Evolutionary conservation across 2,113 vertebrate species (phyloP), one percentile per base, ranked within the genome.

Genomic region (Isichthys henryi): DNA sequence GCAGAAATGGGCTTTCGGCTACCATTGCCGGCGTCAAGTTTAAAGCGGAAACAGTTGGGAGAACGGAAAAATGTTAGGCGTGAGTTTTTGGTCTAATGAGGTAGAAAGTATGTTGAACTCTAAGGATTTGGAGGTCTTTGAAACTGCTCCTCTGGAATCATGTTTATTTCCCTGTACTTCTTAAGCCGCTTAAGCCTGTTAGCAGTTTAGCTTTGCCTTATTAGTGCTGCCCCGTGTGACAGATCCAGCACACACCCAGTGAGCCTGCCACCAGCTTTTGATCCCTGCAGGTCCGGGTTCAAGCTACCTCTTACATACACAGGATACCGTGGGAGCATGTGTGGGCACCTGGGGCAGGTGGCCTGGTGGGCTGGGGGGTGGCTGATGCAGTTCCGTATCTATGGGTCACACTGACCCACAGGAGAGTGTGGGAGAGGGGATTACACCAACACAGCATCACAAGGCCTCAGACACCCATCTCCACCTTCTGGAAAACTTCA

Each of bases 111-210:
- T 90, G 91, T 94, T 94, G 93, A 94, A 95, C 94, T 95, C 93
- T 95, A 90, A 93, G 94, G 94, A 94, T 95, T 96, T 95, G 93
- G 93, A 92, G 93, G 94, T 89, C 92, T 93, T 93, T 91, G 92
- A 94, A 96, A 95, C 94, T 95, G 94, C 94, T 92, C 92, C 94
- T 92, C 92, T 93, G 94, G 94, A 94, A 95, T 95, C 93, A 96
- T 95, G 95, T 96, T 96, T 95, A 95, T 95, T 96, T 95, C 92
- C 92, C 92, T 93, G 92, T 92, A 94, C 93, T 96, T 94, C 94
- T 92, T 96, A 96, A 96, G 96, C 95, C 93, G 94, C 96, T 96
- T 96, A 96, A 94, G 91, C 94, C 94, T 91, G 94, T 94, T 95
- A 94, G 93, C 94, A 95, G 95, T 95, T 96, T 96, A 96, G 94